Evolutionary conservation across 1,140 invertebrate species (phyloP).

Genomic region (Listronotus bonariensis): DNA sequence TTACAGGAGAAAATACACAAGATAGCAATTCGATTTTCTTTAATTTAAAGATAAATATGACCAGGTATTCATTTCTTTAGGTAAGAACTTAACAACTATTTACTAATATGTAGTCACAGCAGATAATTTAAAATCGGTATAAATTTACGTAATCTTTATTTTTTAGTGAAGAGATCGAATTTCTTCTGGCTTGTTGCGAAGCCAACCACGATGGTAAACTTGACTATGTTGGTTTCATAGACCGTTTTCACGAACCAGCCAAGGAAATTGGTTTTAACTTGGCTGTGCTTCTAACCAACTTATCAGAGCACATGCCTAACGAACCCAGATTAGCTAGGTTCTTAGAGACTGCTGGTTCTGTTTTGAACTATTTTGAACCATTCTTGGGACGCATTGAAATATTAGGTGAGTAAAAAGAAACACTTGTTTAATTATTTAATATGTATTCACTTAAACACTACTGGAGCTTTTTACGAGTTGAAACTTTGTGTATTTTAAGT

Average conservation of each 20-base stretch:
- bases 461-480: too few relatives aligned
- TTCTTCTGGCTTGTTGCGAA: conserved; percentile 96
- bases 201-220: conserved; percentile 99
- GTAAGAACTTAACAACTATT: neutral
- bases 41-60: too few relatives aligned
- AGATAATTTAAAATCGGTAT: conserved; percentile 14
- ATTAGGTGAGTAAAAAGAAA: conserved; percentile 57
- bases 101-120: neutral
- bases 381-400: conserved; percentile 99
- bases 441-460: too few relatives aligned
- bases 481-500: too few relatives aligned
- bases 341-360: conserved; percentile 94
- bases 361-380: conserved; percentile 97
- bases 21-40: too few relatives aligned
- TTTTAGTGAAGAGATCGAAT: conserved; percentile 95
- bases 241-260: conserved; percentile 98
- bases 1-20: too few relatives aligned
- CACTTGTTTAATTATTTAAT: too few relatives aligned
- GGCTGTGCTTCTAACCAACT: conserved; percentile 96
- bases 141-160: conserved; percentile 3
- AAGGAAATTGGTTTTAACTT: conserved; percentile 99
- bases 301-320: conserved; percentile 99
- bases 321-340: conserved; percentile 95
- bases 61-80: too few relatives aligned
- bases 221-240: conserved; percentile 97